These are phyloP conservation scores for Neoarius graeffei DNA, from an alignment of 2,113 vertebrate genomes.

Conservation along the genomic window DNA sequence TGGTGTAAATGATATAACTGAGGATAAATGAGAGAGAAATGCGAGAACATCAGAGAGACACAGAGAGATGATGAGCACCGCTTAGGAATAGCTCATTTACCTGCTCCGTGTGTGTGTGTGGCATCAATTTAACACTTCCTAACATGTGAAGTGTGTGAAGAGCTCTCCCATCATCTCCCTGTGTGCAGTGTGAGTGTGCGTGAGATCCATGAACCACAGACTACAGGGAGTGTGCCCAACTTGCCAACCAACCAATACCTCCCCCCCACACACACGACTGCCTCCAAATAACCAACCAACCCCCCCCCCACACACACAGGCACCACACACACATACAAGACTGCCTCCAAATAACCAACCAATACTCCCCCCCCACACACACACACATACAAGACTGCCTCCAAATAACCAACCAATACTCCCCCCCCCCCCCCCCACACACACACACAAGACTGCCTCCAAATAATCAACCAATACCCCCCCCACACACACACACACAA, in stretches of 20 bases:
- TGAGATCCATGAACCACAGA: not conserved
- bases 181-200: not conserved
- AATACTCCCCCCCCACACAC: no score
- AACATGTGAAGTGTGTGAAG: not conserved
- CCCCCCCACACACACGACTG: not conserved
- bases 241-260: not conserved
- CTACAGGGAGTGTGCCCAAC: not conserved
- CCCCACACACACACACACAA: no score
- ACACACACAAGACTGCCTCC: no score
- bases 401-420: no score
- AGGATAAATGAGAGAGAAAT: conserved; percentile 3
- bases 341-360: no score
- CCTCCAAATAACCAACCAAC: no score
- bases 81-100: not conserved
- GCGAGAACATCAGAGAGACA: conserved; percentile 7
- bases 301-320: not conserved
- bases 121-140: conserved; percentile 29
- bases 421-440: no score
- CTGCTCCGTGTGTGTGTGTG: conserved; percentile 17
- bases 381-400: no score
- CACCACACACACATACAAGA: no score
- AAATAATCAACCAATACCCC: no score
- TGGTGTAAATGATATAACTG: not conserved
- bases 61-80: not conserved
- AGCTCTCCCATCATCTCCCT: conserved; percentile 2